Percentiles rank a stretch among this genome's conserved stretches.
Conservation (phyloP, 2,797 vertebrate species). For the Geotrypetes seraphini region DNA sequence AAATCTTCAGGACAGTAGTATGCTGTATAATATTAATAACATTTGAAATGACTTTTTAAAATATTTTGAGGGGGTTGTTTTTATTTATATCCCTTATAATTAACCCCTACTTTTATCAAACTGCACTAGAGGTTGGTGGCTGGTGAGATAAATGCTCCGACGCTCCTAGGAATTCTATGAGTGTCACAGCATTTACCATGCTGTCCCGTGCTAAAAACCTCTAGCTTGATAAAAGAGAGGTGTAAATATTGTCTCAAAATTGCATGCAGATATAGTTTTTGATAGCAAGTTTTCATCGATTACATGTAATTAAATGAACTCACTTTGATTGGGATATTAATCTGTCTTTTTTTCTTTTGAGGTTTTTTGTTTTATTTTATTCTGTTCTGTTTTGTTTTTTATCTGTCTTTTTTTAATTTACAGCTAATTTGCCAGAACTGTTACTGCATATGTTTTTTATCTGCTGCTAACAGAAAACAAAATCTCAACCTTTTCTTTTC, state of each 20-base stretch:
- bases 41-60: slow-evolving; percentile 2
- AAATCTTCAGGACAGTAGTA: too few species aligned
- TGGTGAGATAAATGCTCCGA: too few species aligned
- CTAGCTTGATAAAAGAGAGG: too few species aligned
- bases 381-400: not conserved
- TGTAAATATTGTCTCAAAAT: not conserved
- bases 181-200: too few species aligned
- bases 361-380: not conserved
- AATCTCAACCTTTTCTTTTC: slow-evolving; percentile 41
- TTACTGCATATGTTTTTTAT: slow-evolving; percentile 49
- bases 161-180: too few species aligned
- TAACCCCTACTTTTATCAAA: too few species aligned
- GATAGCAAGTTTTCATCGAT: not conserved
- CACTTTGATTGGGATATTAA: slow-evolving; percentile 6
- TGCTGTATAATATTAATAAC: too few species aligned
- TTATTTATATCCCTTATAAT: not conserved
- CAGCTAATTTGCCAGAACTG: slow-evolving; percentile 14
- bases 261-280: slow-evolving; percentile 5
- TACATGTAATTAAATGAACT: slow-evolving; percentile 4
- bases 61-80: too few species aligned
- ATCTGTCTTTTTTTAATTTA: slow-evolving; percentile 22
- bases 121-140: too few species aligned
- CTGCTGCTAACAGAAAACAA: slow-evolving; percentile 37
- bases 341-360: slow-evolving; percentile 11
- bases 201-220: too few species aligned